Conservation (phyloP, 2,797 vertebrate genomes). For the Ctenopoma multispine region DNA sequence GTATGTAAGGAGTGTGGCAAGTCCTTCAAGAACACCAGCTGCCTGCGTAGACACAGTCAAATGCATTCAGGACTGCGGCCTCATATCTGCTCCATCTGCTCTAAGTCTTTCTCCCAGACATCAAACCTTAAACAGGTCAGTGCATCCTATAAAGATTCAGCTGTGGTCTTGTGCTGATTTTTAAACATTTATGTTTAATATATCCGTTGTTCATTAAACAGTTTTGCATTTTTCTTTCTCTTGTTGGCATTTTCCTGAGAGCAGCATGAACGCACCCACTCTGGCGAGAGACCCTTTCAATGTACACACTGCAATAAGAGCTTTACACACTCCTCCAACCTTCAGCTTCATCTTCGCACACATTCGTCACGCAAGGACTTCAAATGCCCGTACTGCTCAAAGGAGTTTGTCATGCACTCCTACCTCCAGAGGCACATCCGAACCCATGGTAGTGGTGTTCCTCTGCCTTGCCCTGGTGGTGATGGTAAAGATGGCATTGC, state of each 20-base stretch:
- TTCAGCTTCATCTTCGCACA: slow-evolving; percentile 91
- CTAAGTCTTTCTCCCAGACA: slow-evolving; percentile 93
- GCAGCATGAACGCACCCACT: slow-evolving; percentile 93
- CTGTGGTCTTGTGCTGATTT: neutral
- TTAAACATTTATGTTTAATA: neutral
- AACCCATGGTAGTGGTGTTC: slow-evolving; percentile 81
- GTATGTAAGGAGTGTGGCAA: slow-evolving; percentile 92
- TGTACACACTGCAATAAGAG: slow-evolving; percentile 90
- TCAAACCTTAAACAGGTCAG: slow-evolving; percentile 90
- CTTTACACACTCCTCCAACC: slow-evolving; percentile 93
- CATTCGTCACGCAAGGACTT: slow-evolving; percentile 92
- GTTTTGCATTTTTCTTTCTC: slow-evolving; percentile 1
- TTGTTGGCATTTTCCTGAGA: slow-evolving; percentile 20
- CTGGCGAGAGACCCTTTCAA: slow-evolving; percentile 91
- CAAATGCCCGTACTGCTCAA: slow-evolving; percentile 89
- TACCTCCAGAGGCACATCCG: slow-evolving; percentile 93
- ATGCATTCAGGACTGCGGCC: slow-evolving; percentile 91
- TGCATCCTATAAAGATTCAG: neutral
- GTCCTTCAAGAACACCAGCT: slow-evolving; percentile 91
- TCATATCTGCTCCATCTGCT: slow-evolving; percentile 89
- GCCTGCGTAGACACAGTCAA: slow-evolving; percentile 88
- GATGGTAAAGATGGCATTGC: slow-evolving; percentile 74
- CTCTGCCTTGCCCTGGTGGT: slow-evolving; percentile 41
- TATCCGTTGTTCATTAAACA: neutral
- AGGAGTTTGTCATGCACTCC: slow-evolving; percentile 94